These are phyloP conservation scores for Morpho deidamia DNA, from an alignment of 2,888 invertebrate species.

Conservation along the genomic window DNA sequence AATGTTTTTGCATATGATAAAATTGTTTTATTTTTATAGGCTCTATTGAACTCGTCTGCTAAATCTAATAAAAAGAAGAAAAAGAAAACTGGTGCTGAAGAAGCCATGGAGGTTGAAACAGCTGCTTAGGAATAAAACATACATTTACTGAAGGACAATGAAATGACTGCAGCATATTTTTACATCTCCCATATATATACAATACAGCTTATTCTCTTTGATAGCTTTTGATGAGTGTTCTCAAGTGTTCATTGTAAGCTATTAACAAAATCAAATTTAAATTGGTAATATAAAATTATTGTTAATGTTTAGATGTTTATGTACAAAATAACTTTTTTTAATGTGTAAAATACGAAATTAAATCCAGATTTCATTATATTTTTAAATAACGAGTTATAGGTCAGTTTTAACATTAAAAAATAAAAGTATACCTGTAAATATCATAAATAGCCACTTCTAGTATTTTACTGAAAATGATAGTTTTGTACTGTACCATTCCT, in stretches of 20 bases:
- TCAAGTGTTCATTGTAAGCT: constrained; percentile 19
- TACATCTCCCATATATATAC: constrained; percentile 16
- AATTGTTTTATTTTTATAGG: constrained; percentile 54
- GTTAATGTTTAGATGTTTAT: constrained; percentile 27
- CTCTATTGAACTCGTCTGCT: constrained; percentile 86
- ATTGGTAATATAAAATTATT: constrained; percentile 23
- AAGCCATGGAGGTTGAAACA: constrained; percentile 80
- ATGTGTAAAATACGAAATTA: constrained; percentile 6
- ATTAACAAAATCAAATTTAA: constrained; percentile 7
- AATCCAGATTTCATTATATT: neutral
- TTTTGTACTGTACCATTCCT: constrained; percentile 41
- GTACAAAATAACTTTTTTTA: constrained; percentile 20
- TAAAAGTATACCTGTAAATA: constrained; percentile 20
- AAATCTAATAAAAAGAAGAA: constrained; percentile 95
- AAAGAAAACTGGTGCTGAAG: constrained; percentile 84
- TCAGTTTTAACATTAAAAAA: neutral
- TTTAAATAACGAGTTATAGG: neutral
- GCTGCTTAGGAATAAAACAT: constrained; percentile 55
- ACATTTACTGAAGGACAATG: constrained; percentile 17
- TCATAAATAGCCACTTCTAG: constrained; percentile 38
- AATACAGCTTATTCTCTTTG: constrained; percentile 16
- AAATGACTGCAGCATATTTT: constrained; percentile 21
- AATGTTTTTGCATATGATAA: too few species aligned
- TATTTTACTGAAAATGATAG: constrained; percentile 20
- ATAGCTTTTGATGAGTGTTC: constrained; percentile 15